Base-by-base conservation (phyloP, 2,113 vertebrate species). In the Centrocercus urophasianus region DNA sequence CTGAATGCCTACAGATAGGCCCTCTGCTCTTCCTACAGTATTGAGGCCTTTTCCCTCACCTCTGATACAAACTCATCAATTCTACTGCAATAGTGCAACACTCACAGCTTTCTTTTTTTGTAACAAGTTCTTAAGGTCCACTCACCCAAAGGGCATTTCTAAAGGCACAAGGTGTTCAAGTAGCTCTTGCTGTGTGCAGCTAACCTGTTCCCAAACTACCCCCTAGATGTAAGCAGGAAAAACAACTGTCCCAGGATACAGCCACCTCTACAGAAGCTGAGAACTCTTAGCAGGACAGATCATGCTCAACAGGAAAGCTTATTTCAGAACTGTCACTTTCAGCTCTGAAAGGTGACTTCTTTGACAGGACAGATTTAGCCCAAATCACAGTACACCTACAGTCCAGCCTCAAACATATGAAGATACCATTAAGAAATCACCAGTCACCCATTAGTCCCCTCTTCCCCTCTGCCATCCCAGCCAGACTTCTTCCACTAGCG, bases 381-480 rank as follows among this genome's bases (percentile, higher is more conserved):
- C 17, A 59, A 54, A 63, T 25, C 27, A 63, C 5, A 6, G 43
- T 21, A 70, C 0, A 0, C 8, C 24, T 50, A 4, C 5, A 13
- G 6, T 45, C 12, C 34, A 73, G 30, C 10, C 17, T 67, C 36
- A 63, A 21, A 20, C 17, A 65, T 8, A 6, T 1, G 17, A 63
- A 89, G 30, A 20, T 17, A 59, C 6, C 15, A 5, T 42, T 17
- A 69, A 12, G 56, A 90, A 92, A 36, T 19, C 22, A 54, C 4
- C 1, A 1, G 52, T 20, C 66, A 74, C 27, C 4, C 25, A 1
- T 28, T 36, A 84, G 32, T 47, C 98, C 17, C 97, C 96, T 19
- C 98, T 97, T 47, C 98, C 17, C 97, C 96, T 19, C 98, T 97
- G 60, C 98, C 98, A 89, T 92, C 98, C 90, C 98, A 98, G 18